Conservation (phyloP, 2,113 vertebrate genomes). For the Tyto alba region DNA sequence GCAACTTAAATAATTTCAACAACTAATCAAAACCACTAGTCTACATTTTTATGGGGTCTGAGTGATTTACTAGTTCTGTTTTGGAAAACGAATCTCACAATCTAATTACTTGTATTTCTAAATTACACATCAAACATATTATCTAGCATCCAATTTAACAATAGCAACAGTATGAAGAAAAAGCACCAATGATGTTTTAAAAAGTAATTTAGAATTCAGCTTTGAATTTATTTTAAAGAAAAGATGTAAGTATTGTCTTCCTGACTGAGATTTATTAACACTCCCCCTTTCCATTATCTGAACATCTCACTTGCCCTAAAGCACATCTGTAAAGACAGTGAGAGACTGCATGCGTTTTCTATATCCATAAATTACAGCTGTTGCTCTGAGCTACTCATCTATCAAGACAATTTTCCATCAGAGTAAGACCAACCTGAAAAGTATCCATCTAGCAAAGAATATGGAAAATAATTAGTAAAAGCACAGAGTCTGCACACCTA, state of each 20-base stretch:
- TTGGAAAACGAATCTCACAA: neutral
- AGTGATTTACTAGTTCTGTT: constrained; percentile 40
- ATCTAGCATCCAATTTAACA: constrained; percentile 24
- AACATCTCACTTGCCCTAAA: constrained; percentile 65
- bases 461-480: constrained; percentile 43
- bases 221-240: constrained; percentile 62
- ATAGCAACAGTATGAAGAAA: constrained; percentile 18
- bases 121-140: constrained; percentile 19
- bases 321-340: constrained; percentile 52
- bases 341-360: constrained; percentile 15
- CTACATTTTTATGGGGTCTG: neutral
- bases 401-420: constrained; percentile 50
- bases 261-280: constrained; percentile 68
- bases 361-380: constrained; percentile 58
- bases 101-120: constrained; percentile 46
- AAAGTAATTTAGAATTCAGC: constrained; percentile 53
- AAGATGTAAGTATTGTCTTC: constrained; percentile 59
- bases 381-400: constrained; percentile 54
- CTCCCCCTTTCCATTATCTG: constrained; percentile 50
- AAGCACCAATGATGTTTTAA: constrained; percentile 29
- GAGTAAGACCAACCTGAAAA: constrained; percentile 28
- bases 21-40: constrained; percentile 16
- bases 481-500: neutral
- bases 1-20: constrained; percentile 21
- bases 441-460: neutral